Base-by-base conservation (phyloP, 2,797 vertebrate species). In the Danionella dracula region DNA sequence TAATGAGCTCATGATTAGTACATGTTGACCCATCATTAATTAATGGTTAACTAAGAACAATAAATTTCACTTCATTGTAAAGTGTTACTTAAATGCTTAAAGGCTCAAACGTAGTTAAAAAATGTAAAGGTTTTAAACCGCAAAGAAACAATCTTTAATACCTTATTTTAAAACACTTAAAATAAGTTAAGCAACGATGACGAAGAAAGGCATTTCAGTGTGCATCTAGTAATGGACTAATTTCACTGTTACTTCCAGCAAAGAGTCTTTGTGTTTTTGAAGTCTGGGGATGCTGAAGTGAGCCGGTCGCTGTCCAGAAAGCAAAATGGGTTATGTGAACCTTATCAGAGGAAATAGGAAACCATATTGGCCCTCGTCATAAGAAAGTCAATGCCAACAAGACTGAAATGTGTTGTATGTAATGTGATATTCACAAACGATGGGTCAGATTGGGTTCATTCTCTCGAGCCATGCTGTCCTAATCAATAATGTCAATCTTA, bases 401-500 rank as follows among this genome's bases (percentile, higher is more conserved):
- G 20, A 37, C 40, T 23, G 29, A 40, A 45, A 40, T 35, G 55
- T 12, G 40, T 12, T 59, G 23, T 54, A 4, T 48, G 46, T 55
- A 65, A 68, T 3, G 15, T 38, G 35, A 61, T 49, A 49, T 34
- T 55, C 12, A 54, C 1, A 1, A 8, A 45, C n/a, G 23, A 29
- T 38, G 15, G 11, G 37, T 45, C 19, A 55, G 40, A 58, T 45
- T 1, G n/a, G 4, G 38, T 64, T 32, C 29, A 68, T 46, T 68
- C 21, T 59, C 20, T 15, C 42, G 48, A 59, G 4, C 40, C 40
- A 13, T 35, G 1, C 51, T 4, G 51, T 31, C 51, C 56, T 29
- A 45, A 62, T 67, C 50, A 67, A 61, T 60, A 67, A 41, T 11
- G 48, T 66, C 56, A 60, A 60, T 65, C 40, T 41, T 16, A 42